phyloP scores from a whole-genome alignment of 2,113 vertebrate species.

The Scomber colias region DNA sequence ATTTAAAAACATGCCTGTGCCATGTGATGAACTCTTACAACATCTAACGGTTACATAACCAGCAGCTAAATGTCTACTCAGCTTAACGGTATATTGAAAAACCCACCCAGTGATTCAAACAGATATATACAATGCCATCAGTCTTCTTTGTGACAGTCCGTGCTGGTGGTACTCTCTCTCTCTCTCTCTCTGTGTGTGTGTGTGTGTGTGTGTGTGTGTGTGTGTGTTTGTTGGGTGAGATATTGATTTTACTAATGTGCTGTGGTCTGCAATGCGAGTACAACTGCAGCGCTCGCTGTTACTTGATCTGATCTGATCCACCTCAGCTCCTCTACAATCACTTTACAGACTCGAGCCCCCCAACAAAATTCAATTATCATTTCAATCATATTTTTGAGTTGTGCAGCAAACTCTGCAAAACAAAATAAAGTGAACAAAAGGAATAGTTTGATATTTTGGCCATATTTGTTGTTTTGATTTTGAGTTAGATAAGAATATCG shows the following conservation, averaged over 20 bases:
- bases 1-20: slow-evolving; percentile 5
- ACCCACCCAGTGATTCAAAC: slow-evolving; percentile 67
- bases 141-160: slow-evolving; percentile 42
- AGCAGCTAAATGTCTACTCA: slow-evolving; percentile 59
- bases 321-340: slow-evolving; percentile 64
- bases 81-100: slow-evolving; percentile 58
- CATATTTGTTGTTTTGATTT: background rate
- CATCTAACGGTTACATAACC: slow-evolving; percentile 47
- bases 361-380: slow-evolving; percentile 52
- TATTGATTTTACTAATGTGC: slow-evolving; percentile 80
- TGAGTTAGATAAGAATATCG: background rate
- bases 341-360: slow-evolving; percentile 55
- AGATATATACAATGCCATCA: slow-evolving; percentile 68
- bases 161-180: slow-evolving; percentile 21
- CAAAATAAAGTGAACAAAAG: background rate
- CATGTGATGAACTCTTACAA: slow-evolving; percentile 30
- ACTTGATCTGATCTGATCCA: slow-evolving; percentile 73
- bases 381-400: slow-evolving; percentile 11
- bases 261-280: slow-evolving; percentile 75
- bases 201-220: slow-evolving; percentile 12
- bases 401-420: slow-evolving; percentile 45
- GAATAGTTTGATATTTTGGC: background rate
- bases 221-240: slow-evolving; percentile 11
- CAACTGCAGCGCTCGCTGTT: slow-evolving; percentile 74
- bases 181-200: slow-evolving; percentile 22